phyloP scores from a whole-genome alignment of 2,888 invertebrate genomes.

The Schizaphis graminum region DNA sequence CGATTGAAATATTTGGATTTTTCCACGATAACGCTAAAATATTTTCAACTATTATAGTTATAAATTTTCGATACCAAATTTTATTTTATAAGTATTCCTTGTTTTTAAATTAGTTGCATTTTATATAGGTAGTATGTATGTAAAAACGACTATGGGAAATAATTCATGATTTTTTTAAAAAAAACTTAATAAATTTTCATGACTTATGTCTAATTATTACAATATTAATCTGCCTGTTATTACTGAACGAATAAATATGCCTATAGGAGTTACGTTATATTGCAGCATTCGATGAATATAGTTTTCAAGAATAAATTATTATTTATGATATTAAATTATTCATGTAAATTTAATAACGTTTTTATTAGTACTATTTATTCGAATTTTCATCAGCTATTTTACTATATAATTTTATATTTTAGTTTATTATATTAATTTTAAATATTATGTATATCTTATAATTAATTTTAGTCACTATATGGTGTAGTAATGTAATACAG shows the following conservation, averaged over 20 bases:
- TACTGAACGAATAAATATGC: background rate
- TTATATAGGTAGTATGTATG: background rate
- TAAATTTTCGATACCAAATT: background rate
- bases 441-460: background rate
- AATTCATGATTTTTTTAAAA: background rate
- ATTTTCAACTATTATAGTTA: background rate
- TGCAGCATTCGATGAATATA: background rate
- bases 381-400: background rate
- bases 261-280: background rate
- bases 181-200: background rate
- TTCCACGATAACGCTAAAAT: background rate
- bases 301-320: background rate
- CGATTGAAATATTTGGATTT: background rate
- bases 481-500: background rate
- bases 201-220: background rate
- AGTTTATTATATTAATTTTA: background rate
- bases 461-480: background rate
- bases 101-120: background rate
- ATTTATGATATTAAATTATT: background rate
- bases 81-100: background rate
- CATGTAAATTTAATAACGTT: background rate
- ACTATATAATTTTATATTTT: background rate
- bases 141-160: background rate
- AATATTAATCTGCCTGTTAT: background rate
- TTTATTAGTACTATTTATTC: background rate